Evolutionary conservation across 2,888 invertebrate species (phyloP).

Genomic region (Nasonovia ribisnigri): DNA sequence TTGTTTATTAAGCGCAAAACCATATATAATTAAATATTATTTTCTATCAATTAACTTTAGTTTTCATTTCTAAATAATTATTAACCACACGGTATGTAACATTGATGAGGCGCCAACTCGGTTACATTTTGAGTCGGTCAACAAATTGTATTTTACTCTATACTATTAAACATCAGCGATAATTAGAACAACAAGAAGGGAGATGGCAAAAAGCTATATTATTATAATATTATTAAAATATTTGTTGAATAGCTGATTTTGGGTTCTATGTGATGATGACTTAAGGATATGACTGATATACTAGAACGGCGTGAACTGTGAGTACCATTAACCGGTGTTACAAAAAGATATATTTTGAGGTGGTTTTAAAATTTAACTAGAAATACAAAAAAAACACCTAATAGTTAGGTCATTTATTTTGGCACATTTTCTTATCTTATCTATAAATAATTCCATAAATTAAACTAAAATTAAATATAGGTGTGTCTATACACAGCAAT

Average conservation of each 20-base stretch:
- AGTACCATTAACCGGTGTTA: too few species aligned
- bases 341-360: too few species aligned
- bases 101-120: slow-evolving; percentile 50
- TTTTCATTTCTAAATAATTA: neutral
- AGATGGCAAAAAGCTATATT: neutral
- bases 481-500: too few species aligned
- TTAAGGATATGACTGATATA: neutral
- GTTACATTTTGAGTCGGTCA: slow-evolving; percentile 47
- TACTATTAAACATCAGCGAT: neutral
- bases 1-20: too few species aligned
- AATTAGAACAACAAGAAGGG: neutral
- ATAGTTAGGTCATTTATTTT: too few species aligned
- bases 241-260: neutral
- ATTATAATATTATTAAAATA: neutral
- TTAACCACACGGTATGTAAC: slow-evolving; percentile 17
- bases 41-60: neutral
- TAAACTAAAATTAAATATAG: too few species aligned
- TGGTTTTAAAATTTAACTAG: too few species aligned
- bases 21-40: neutral
- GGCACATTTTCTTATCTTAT: too few species aligned
- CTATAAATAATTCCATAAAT: too few species aligned
- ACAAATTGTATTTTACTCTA: neutral
- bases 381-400: too few species aligned
- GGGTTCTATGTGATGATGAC: neutral
- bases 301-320: neutral